phyloP scores from a whole-genome alignment of 2,797 vertebrate genomes.

The Columba guinea region DNA sequence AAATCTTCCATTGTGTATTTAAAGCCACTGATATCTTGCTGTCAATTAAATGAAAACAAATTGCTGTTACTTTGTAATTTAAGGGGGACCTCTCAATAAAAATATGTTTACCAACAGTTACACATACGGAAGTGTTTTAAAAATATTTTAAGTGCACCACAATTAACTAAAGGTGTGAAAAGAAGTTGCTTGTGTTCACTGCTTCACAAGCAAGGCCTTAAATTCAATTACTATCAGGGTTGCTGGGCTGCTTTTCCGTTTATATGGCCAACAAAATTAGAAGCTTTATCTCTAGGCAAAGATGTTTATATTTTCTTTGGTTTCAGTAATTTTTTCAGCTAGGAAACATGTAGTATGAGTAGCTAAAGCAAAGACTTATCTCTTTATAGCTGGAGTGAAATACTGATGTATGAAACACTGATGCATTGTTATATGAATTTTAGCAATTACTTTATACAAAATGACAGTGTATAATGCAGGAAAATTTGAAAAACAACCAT shows the following conservation, averaged over 20 bases:
- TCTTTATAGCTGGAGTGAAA: neutral
- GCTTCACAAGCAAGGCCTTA: neutral
- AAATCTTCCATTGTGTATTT: slow-evolving; percentile 57
- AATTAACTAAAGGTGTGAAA: slow-evolving; percentile 45
- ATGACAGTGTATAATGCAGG: neutral
- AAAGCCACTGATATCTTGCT: slow-evolving; percentile 34
- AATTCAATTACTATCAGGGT: neutral
- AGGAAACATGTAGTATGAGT: neutral
- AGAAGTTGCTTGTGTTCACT: neutral
- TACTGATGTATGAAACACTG: neutral
- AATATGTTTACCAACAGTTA: slow-evolving; percentile 33
- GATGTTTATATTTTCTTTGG: neutral
- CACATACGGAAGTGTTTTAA: neutral
- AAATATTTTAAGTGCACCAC: slow-evolving; percentile 12
- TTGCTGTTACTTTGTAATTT: slow-evolving; percentile 38
- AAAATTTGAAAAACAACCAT: neutral
- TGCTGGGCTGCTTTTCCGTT: neutral
- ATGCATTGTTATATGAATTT: neutral
- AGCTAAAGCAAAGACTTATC: neutral
- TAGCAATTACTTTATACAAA: neutral
- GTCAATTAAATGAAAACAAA: slow-evolving; percentile 54
- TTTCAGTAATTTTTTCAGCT: neutral
- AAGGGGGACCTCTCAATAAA: slow-evolving; percentile 29
- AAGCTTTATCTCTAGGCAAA: neutral
- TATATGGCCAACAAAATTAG: neutral